Evolutionary conservation across 2,797 vertebrate species (phyloP).

Genomic region (Lacerta viridis): DNA sequence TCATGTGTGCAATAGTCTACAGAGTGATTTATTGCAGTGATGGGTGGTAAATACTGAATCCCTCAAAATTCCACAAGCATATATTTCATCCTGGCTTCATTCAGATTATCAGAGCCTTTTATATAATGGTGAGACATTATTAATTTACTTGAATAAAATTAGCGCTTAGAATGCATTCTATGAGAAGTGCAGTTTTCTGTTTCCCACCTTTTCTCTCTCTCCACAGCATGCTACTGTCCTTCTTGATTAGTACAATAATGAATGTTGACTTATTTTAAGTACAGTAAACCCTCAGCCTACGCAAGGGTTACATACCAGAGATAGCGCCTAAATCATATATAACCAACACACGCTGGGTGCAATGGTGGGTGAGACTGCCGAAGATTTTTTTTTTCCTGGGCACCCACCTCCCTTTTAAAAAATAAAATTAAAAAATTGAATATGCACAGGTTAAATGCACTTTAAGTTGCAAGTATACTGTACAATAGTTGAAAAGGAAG

Average conservation of each 20-base stretch:
- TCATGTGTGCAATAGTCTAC: slow-evolving; percentile 7
- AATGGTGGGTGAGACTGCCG: too few relatives aligned
- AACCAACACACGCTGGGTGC: too few relatives aligned
- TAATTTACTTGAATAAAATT: slow-evolving; percentile 33
- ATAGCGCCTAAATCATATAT: too few relatives aligned
- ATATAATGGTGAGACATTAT: slow-evolving; percentile 27
- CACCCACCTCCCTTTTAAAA: too few relatives aligned
- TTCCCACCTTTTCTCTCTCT: slow-evolving; percentile 31
- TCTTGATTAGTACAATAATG: not conserved
- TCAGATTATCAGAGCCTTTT: slow-evolving; percentile 42
- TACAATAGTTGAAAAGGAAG: not conserved
- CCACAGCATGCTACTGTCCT: slow-evolving; percentile 30
- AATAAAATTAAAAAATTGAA: too few relatives aligned
- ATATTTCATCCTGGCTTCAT: slow-evolving; percentile 50
- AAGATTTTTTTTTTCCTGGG: too few relatives aligned
- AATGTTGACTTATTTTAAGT: slow-evolving; percentile 53
- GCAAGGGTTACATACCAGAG: too few relatives aligned
- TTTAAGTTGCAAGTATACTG: too few relatives aligned
- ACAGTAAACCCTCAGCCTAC: not conserved
- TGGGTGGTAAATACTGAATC: slow-evolving; percentile 33
- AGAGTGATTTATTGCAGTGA: slow-evolving; percentile 27
- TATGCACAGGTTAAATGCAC: too few relatives aligned
- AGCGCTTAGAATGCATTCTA: slow-evolving; percentile 43
- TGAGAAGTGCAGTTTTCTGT: slow-evolving; percentile 36
- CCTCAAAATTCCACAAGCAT: not conserved